Evolutionary conservation across 2,888 invertebrate genomes (phyloP).

Genomic region (Tinea pellionella): DNA sequence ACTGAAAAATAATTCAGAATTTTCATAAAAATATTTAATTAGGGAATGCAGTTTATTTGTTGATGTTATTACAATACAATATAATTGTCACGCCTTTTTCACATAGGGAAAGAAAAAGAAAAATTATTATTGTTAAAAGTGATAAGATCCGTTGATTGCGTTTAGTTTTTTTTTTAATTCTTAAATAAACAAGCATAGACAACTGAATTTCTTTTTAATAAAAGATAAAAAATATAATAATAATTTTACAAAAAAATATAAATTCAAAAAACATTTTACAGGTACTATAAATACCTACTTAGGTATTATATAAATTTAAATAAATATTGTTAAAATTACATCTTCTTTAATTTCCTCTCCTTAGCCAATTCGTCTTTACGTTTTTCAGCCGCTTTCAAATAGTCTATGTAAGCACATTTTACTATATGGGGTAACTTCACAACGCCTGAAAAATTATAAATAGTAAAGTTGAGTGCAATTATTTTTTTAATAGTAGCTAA

Average conservation of each 20-base stretch:
- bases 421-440: constrained; percentile 51
- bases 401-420: constrained; percentile 54
- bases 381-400: constrained; percentile 40
- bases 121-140: too few species aligned
- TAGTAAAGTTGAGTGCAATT: neutral
- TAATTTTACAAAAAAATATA: neutral
- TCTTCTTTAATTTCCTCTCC: constrained; percentile 28
- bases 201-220: neutral
- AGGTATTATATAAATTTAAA: neutral
- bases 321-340: neutral
- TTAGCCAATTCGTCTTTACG: constrained; percentile 25
- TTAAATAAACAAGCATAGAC: too few species aligned
- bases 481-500: too few species aligned
- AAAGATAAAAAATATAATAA: neutral
- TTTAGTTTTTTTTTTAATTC: too few species aligned
- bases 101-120: too few species aligned
- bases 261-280: constrained; percentile 14
- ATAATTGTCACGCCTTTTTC: too few species aligned
- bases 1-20: too few species aligned
- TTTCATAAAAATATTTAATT: too few species aligned
- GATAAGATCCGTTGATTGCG: too few species aligned
- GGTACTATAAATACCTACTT: neutral
- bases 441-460: constrained; percentile 33
- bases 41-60: too few species aligned
- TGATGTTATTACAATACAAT: too few species aligned